Evolutionary conservation across 1,140 invertebrate species (phyloP).

Genomic region (Epicauta chinensis): DNA sequence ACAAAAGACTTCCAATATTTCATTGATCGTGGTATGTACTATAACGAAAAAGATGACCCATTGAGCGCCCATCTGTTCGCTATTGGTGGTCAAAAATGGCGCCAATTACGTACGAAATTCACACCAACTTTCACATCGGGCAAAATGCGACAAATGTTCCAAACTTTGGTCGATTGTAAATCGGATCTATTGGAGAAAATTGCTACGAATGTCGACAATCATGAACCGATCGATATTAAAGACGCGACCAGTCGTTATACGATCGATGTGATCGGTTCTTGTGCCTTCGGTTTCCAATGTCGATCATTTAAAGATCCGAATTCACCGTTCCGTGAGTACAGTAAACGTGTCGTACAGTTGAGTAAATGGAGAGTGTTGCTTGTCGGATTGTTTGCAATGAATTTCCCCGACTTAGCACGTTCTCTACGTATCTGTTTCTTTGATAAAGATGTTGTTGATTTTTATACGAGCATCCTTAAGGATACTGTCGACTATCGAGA

Average conservation of each 20-base stretch:
- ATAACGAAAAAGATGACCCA: neutral
- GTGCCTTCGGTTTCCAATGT: no score
- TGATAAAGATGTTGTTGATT: slow-evolving; percentile 35
- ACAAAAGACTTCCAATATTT: slow-evolving; percentile 47
- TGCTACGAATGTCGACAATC: no score
- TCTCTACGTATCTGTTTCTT: neutral
- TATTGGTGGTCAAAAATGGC: neutral
- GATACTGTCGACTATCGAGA: slow-evolving; percentile 45
- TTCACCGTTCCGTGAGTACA: no score
- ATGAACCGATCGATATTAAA: no score
- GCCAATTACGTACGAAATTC: neutral
- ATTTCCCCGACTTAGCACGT: slow-evolving; percentile 5
- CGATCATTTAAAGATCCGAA: no score
- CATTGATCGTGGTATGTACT: slow-evolving; percentile 39
- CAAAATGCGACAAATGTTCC: neutral
- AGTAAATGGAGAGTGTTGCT: no score
- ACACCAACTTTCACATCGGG: neutral
- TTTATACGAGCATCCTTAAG: slow-evolving; percentile 43
- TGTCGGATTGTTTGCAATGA: neutral
- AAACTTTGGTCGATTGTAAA: neutral
- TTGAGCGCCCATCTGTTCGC: neutral
- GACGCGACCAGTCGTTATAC: no score
- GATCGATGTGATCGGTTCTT: no score
- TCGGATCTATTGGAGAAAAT: neutral
- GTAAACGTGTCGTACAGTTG: no score